Conservation (phyloP, 2,888 invertebrate genomes). For the Proisotoma minuta region DNA sequence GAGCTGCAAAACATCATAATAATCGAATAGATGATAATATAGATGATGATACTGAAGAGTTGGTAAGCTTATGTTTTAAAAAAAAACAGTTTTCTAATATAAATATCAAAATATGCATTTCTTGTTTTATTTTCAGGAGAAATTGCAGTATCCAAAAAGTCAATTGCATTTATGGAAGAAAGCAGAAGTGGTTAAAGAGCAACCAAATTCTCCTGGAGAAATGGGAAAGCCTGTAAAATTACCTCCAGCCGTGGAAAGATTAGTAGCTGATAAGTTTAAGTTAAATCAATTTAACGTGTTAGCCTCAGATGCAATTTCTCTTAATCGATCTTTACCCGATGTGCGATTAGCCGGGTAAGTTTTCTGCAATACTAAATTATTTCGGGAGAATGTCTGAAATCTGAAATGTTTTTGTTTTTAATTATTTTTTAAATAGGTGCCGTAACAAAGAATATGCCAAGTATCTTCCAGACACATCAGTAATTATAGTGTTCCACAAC, state of each 20-base stretch:
- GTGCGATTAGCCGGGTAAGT: constrained; percentile 86
- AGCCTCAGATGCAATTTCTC: constrained; percentile 94
- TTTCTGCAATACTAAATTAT: background rate
- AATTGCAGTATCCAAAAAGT: constrained; percentile 48
- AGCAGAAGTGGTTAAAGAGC: constrained; percentile 65
- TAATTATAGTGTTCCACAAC: constrained; percentile 98
- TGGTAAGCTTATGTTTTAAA: background rate
- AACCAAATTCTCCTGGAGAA: constrained; percentile 76
- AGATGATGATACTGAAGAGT: constrained; percentile 31
- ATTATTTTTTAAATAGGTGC: constrained; percentile 59
- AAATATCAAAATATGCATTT: too few relatives aligned
- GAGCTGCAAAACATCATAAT: too few relatives aligned
- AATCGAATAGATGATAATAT: constrained; percentile 21
- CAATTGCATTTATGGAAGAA: constrained; percentile 62
- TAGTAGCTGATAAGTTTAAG: constrained; percentile 92
- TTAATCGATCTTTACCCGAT: constrained; percentile 91
- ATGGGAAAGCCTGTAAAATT: constrained; percentile 86
- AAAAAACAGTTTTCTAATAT: background rate
- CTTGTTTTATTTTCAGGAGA: constrained; percentile 18
- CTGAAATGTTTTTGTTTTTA: background rate
- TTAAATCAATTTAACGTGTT: constrained; percentile 97
- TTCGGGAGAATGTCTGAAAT: background rate
- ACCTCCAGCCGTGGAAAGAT: constrained; percentile 74
- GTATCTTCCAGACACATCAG: constrained; percentile 83
- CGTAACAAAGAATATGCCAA: constrained; percentile 71